These are phyloP conservation scores for Teinopalpus imperialis DNA, from an alignment of 2,888 invertebrate species.

Conservation along the genomic window DNA sequence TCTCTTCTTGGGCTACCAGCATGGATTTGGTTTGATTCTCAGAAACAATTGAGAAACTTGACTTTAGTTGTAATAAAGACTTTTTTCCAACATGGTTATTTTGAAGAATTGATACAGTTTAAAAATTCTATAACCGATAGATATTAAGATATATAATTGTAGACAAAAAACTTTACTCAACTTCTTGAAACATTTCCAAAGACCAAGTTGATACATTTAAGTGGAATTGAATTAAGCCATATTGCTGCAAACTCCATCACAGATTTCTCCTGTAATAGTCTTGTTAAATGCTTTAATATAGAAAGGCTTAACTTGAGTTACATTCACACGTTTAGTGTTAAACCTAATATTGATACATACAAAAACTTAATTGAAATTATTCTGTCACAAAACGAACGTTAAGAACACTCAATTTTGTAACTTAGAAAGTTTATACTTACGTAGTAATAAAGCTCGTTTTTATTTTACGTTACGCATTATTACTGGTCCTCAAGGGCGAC, in stretches of 20 bases:
- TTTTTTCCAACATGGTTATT: slow-evolving; percentile 40
- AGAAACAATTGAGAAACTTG: slow-evolving; percentile 48
- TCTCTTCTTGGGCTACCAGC: slow-evolving; percentile 52
- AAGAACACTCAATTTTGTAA: slow-evolving; percentile 49
- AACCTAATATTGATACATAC: slow-evolving; percentile 49
- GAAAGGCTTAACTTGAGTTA: slow-evolving; percentile 53
- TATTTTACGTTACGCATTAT: no score
- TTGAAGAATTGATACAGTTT: slow-evolving; percentile 49
- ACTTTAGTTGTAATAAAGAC: slow-evolving; percentile 52
- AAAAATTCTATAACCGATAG: slow-evolving; percentile 44
- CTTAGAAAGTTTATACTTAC: slow-evolving; percentile 54
- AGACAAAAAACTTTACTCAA: slow-evolving; percentile 35
- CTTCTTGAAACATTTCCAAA: slow-evolving; percentile 51
- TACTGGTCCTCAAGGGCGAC: no score
- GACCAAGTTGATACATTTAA: slow-evolving; percentile 46
- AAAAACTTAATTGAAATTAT: slow-evolving; percentile 57
- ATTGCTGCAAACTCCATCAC: slow-evolving; percentile 43
- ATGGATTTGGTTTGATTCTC: slow-evolving; percentile 62
- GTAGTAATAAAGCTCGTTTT: no score
- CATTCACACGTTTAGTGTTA: slow-evolving; percentile 50
- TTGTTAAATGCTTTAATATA: slow-evolving; percentile 52
- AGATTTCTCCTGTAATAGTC: slow-evolving; percentile 51
- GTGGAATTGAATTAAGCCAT: slow-evolving; percentile 38
- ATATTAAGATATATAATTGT: slow-evolving; percentile 57
- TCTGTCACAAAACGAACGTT: slow-evolving; percentile 62